Evolutionary conservation across 2,113 vertebrate species (phyloP).

Genomic region (Saguinus midas): DNA sequence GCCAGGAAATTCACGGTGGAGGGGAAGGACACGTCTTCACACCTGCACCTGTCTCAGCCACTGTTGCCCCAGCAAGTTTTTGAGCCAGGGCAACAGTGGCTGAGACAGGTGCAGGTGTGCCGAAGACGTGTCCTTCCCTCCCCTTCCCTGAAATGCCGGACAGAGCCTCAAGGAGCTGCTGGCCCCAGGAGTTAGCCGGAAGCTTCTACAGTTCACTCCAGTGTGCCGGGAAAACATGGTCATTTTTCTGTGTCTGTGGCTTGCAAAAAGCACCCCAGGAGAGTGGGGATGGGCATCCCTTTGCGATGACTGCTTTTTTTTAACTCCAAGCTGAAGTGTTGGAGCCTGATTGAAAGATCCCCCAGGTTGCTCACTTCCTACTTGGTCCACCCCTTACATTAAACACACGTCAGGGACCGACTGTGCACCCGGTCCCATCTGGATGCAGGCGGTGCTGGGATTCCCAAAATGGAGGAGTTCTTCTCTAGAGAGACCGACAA

Average conservation of each 20-base stretch:
- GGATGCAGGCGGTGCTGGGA: background rate
- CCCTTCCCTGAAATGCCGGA: too few relatives aligned
- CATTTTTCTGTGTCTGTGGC: background rate
- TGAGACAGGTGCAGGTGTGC: background rate
- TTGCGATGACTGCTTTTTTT: background rate
- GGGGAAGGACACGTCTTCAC: background rate
- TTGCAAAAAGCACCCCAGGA: background rate
- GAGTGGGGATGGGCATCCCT: too few relatives aligned
- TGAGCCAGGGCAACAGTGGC: background rate
- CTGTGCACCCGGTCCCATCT: fast-evolving
- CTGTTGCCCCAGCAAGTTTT: too few relatives aligned
- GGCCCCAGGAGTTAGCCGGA: background rate
- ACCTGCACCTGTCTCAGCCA: background rate
- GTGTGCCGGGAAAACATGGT: background rate
- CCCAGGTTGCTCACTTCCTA: background rate
- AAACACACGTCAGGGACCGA: fast-evolving
- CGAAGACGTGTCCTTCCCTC: background rate
- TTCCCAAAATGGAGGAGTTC: background rate
- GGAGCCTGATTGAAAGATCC: background rate
- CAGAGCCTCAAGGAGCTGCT: too few relatives aligned
- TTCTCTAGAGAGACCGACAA: background rate
- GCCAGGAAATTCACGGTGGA: background rate
- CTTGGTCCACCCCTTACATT: fast-evolving
- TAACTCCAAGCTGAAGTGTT: background rate
- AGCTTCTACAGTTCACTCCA: background rate